Base-by-base conservation (phyloP, 1,140 invertebrate species). In the Diorhabda elongata region DNA sequence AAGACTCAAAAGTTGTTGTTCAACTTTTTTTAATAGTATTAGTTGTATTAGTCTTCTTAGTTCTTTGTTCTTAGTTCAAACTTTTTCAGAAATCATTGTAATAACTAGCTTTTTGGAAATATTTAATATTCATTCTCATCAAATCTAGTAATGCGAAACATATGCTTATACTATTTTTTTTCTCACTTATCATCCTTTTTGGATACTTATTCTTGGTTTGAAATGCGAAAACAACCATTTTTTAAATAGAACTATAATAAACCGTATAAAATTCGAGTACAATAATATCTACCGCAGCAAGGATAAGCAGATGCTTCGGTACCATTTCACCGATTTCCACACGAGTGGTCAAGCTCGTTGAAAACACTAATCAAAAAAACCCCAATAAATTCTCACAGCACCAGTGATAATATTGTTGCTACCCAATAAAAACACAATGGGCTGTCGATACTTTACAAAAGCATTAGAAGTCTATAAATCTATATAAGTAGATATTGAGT, bases 381-480 rank as follows among this genome's bases (percentile, higher is more conserved):
- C 61, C 61, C 61, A 75, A 75, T 75, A 76, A 76, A 75, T 73
- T 73, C 69, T 56, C 9, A 70, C 58, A 45, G 60, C 42, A 64
- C 57, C 60, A 64, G 74, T 74, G 73, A 73, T 75, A 77, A 77
- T 76, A 72, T 71, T 77, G 76, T 77, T 74, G 75, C 64, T 76
- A 73, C 64, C 74, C 73, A 75, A 77, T 75, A 71, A 68, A 74
- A 75, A 77, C 74, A 77, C 74, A 75, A 77, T 70, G 70, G 74
- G 71, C 69, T 70, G 56, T 73, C 74, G 70, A 74, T 76, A 71
- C 42, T 71, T 71, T 64, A 75, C 74, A 75, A 75, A 73, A 62
- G 74, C 69, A 77, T 77, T 77, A 77, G 74, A 70, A 75, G 71
- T 42, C 74, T 74, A 77, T 77, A 77, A 77, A 77, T 77, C 76